Base-by-base conservation (phyloP, 2,888 invertebrate species). In the Uropetala carovei region DNA sequence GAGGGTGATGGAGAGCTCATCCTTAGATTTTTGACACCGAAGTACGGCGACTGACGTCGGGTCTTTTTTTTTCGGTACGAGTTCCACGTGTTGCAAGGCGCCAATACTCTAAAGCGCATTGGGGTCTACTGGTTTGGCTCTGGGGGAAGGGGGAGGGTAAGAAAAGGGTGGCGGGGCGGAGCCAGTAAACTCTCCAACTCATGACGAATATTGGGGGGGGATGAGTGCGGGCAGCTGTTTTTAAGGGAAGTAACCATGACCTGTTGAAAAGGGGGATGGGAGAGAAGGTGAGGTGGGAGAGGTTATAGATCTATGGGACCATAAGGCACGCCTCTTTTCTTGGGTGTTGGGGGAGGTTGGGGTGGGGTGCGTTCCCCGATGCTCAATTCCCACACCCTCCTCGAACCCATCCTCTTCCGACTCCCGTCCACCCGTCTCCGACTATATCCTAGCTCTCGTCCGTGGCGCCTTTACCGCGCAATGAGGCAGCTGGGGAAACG, bases 181-280 rank as follows among this genome's bases (percentile, higher is more conserved):
- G 22, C 75, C 13, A 4, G 75, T 75, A 75, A 43, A 22, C 75
- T 22, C 27, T 22, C 75, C 22, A 27, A 27, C 22, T 22, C 75
- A 75, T 75, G 75, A 75, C 75, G 75, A 75, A 75, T 22, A 75
- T 75, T 27, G 22, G 75, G 75, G 75, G 75, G 75, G 22, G 75
- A 22, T 75, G 75, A 75, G 75, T 75, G 75, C 13, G 27, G 75
- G 75, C 75, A 75, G 75, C 75, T 75, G 75, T 75, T 75, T n/a
- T 75, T 75, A 75, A 75, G 75, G 75, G 75, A 75, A 27, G 75
- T 75, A 75, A 75, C 75, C 75, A 75, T 75, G 43, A 43, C 43
- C 43, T 43, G 43, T 43, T 43, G 75, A 75, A 75, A 75, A 75
- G 27, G 75, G 75, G n/a, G n/a, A n/a, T n/a, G n/a, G n/a, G n/a